Percentiles rank a stretch among this genome's conserved stretches.
phyloP scores from a whole-genome alignment of 2,113 vertebrate genomes.

The Emberiza fucata region DNA sequence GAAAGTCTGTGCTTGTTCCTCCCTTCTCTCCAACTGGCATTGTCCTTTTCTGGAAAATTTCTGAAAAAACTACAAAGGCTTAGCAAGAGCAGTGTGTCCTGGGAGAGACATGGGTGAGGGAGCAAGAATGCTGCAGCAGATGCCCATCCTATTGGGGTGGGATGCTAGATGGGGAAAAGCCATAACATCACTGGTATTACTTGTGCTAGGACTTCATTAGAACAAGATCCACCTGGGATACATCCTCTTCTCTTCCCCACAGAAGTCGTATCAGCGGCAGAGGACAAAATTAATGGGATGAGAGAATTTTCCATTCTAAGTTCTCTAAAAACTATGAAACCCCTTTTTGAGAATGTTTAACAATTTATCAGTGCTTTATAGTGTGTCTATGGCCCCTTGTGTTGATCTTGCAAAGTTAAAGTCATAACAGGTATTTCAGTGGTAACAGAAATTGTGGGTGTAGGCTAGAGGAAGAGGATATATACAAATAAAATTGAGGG shows the following conservation, averaged over 20 bases:
- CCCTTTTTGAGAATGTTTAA: background rate
- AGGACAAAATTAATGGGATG: background rate
- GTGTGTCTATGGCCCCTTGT: background rate
- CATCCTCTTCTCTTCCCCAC: rapidly evolving
- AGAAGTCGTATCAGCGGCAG: rapidly evolving
- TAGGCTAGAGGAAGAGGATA: background rate
- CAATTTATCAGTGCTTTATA: background rate
- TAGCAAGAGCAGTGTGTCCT: background rate
- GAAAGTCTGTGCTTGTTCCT: background rate
- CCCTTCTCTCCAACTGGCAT: background rate
- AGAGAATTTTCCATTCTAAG: background rate
- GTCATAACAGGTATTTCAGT: background rate
- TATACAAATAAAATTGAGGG: background rate
- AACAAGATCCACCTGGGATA: background rate
- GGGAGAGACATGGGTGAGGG: background rate
- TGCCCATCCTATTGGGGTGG: background rate
- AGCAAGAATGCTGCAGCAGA: background rate
- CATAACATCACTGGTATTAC: rapidly evolving
- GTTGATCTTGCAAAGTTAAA: background rate
- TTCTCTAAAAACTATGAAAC: background rate
- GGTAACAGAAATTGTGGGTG: background rate
- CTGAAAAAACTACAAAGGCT: background rate
- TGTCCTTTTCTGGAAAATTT: background rate
- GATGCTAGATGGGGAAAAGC: background rate
- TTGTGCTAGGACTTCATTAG: background rate